Base-by-base conservation (phyloP, 2,797 vertebrate genomes). In the Poeciliopsis turneri region DNA sequence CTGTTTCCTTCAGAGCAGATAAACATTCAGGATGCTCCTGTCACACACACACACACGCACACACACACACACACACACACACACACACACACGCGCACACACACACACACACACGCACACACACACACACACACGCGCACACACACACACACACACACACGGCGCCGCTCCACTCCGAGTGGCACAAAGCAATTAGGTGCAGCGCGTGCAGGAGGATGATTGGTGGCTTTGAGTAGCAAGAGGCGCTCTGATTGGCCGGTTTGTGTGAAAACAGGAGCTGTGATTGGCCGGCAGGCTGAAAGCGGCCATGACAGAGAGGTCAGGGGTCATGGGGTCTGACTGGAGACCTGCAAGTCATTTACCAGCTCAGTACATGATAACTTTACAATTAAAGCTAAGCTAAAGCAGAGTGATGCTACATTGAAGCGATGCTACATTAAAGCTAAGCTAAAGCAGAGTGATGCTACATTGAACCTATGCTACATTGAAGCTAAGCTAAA, bases 221-320 rank as follows among this genome's bases (percentile, higher is more conserved):
- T 86, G 86, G 88, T 39, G 70, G 1, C 30, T 81, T 87, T 64
- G 46, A 2, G 51, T 3, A 43, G 25, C 74, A 83, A 76, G 57
- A 1, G 0, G 11, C 0, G 30, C 78, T 72, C 78, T 36, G 78
- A 89, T 85, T 92, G 89, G 89, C 55, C 16, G 41, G 5, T 87
- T 87, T 80, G 75, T 2, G 2, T 51, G 83, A 90, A 74, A 89
- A 87, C 83, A 86, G 77, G 36, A 76, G 66, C 68, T 3, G 36
- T 74, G 81, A 87, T 89, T 90, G 90, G 89, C 59, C 53, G 82
- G 74, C 72, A 59, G 78, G 4, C 2, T 18, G 46, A 87, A 84
- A 90, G 82, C 43, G 9, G 81, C 5, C 4, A 71, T 55, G 81
- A 2, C 68, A 86, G 77, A 30, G 86, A 89, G 88, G 47, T 49